phyloP scores from a whole-genome alignment of 2,888 invertebrate genomes.

The Drosophila colorata region DNA sequence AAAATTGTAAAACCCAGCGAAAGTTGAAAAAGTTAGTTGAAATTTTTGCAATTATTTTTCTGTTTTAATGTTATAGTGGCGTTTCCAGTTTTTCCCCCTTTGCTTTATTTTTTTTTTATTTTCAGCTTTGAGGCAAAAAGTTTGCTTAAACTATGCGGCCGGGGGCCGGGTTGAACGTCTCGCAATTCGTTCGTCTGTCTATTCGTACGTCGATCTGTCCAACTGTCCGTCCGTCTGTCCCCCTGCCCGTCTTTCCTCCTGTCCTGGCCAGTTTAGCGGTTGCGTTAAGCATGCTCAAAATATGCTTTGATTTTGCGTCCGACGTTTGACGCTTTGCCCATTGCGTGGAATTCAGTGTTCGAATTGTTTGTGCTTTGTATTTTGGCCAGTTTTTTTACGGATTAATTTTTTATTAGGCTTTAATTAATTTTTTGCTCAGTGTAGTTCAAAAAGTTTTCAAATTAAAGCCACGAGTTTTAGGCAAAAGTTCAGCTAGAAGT shows the following conservation, averaged over 20 bases:
- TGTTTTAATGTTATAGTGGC: constrained; percentile 76
- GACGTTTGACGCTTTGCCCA: constrained; percentile 58
- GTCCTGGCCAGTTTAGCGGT: constrained; percentile 70
- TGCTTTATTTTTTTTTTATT: constrained; percentile 32
- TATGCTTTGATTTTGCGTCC: constrained; percentile 73
- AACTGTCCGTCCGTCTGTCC: constrained; percentile 13
- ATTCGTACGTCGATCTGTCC: constrained; percentile 10
- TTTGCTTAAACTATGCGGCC: constrained; percentile 75
- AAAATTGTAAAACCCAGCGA: constrained; percentile 31
- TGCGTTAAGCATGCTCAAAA: constrained; percentile 67
- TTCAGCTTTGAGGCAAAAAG: constrained; percentile 72
- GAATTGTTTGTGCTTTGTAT: constrained; percentile 64
- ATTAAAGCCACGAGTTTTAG: constrained; percentile 61
- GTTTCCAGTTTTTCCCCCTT: constrained; percentile 24
- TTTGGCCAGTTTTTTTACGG: constrained; percentile 21
- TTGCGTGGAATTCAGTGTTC: constrained; percentile 75
- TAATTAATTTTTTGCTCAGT: constrained; percentile 14
- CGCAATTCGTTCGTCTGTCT: constrained; percentile 30
- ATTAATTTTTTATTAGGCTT: constrained; percentile 28
- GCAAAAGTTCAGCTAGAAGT: constrained; percentile 43
- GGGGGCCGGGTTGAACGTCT: constrained; percentile 43
- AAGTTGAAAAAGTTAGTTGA: constrained; percentile 72
- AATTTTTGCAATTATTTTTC: constrained; percentile 80
- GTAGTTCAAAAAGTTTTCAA: constrained; percentile 60
- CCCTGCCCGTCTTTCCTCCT: constrained; percentile 9